Evolutionary conservation across 2,888 invertebrate species (phyloP).

Genomic region (Epinotia brunnichana): DNA sequence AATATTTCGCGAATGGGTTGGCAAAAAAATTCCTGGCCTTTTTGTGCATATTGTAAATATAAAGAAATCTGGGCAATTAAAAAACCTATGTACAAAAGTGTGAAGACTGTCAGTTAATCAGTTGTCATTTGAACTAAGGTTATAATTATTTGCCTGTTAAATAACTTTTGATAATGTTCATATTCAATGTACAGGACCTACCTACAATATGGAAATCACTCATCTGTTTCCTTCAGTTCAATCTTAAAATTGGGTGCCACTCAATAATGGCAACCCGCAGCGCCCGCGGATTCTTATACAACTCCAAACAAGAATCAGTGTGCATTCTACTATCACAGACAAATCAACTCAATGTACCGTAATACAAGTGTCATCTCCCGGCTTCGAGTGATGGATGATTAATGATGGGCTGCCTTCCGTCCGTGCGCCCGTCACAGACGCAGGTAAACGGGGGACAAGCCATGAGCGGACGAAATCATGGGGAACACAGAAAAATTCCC

Average conservation of each 20-base stretch:
- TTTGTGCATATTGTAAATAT: no score
- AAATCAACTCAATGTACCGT: slow-evolving; percentile 33
- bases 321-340: slow-evolving; percentile 19
- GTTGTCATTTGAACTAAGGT: no score
- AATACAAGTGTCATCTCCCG: slow-evolving; percentile 35
- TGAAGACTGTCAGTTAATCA: no score
- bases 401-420: slow-evolving; percentile 64
- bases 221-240: background rate
- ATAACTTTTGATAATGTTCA: no score
- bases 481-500: no score
- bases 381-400: slow-evolving; percentile 65
- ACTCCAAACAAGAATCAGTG: slow-evolving; percentile 17
- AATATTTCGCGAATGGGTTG: no score
- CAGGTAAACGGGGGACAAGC: slow-evolving; percentile 52
- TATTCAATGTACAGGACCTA: no score
- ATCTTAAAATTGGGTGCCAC: slow-evolving; percentile 19
- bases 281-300: slow-evolving; percentile 15
- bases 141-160: no score
- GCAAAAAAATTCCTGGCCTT: no score
- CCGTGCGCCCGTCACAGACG: slow-evolving; percentile 59
- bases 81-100: no score
- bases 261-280: slow-evolving; percentile 20
- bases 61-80: no score
- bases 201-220: background rate
- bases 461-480: slow-evolving; percentile 29